Evolutionary conservation across 2,797 vertebrate species (phyloP).

Genomic region (Xenops minutus): DNA sequence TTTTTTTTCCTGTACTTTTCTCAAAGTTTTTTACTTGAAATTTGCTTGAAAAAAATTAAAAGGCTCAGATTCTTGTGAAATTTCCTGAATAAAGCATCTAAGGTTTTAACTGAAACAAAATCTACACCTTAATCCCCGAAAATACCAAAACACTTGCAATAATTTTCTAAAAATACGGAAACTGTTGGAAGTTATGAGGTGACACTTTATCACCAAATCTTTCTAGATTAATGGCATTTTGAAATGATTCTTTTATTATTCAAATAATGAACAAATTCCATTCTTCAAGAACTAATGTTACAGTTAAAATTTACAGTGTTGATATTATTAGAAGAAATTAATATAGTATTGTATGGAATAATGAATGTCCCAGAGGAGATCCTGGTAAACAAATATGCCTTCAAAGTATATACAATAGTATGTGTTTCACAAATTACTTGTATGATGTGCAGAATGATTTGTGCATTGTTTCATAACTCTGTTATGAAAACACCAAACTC

Average conservation of each 20-base stretch:
- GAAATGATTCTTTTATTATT: background rate
- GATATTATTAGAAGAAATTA: background rate
- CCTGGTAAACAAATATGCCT: background rate
- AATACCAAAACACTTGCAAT: background rate
- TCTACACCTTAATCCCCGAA: rapidly evolving
- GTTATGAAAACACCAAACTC: background rate
- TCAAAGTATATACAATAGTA: background rate
- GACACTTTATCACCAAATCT: background rate
- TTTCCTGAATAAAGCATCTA: background rate
- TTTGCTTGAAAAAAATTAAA: background rate
- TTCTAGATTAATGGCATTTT: background rate
- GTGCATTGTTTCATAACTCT: background rate
- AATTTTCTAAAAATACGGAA: background rate
- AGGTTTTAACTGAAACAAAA: background rate
- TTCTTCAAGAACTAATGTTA: background rate
- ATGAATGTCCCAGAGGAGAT: background rate
- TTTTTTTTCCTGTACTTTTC: background rate
- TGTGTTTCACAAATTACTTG: background rate
- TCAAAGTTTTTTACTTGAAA: background rate
- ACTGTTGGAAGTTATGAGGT: background rate
- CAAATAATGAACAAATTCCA: background rate
- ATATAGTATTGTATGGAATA: background rate
- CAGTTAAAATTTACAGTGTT: background rate
- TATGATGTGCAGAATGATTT: rapidly evolving
- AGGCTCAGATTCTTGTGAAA: background rate